Percentiles rank a stretch among this genome's conserved stretches.
phyloP scores from a whole-genome alignment of 2,113 vertebrate species.

The Charina bottae region DNA sequence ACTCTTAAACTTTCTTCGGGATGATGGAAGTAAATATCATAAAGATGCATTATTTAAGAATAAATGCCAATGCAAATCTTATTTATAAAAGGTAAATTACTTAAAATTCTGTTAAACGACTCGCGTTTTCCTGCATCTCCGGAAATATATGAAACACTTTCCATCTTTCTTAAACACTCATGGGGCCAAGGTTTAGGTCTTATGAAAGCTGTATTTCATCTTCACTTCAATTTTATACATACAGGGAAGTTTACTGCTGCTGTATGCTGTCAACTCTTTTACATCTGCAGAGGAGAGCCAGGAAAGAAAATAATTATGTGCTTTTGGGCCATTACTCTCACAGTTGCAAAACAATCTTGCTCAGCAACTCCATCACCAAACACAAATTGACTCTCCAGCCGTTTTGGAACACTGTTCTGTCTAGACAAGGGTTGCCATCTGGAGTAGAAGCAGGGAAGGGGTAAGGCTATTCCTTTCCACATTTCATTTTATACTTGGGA shows the following conservation, averaged over 20 bases:
- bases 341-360: conserved; percentile 19
- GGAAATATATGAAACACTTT: background rate
- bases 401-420: background rate
- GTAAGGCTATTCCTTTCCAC: background rate
- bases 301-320: conserved; percentile 22
- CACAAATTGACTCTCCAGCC: background rate
- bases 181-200: background rate
- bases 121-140: background rate
- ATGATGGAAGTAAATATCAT: conserved; percentile 23
- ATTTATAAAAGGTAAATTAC: background rate
- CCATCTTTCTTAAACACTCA: background rate
- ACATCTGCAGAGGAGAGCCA: background rate
- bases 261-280: background rate
- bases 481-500: background rate
- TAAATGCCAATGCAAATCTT: conserved; percentile 19
- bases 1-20: background rate
- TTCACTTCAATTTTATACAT: background rate
- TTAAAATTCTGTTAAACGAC: background rate
- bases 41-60: conserved; percentile 20
- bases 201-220: background rate
- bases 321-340: background rate
- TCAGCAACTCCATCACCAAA: background rate
- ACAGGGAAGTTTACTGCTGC: conserved; percentile 4
- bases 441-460: background rate
- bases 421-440: background rate